Evolutionary conservation across 2,113 vertebrate species (phyloP).

Genomic region (Sclerurus mexicanus): DNA sequence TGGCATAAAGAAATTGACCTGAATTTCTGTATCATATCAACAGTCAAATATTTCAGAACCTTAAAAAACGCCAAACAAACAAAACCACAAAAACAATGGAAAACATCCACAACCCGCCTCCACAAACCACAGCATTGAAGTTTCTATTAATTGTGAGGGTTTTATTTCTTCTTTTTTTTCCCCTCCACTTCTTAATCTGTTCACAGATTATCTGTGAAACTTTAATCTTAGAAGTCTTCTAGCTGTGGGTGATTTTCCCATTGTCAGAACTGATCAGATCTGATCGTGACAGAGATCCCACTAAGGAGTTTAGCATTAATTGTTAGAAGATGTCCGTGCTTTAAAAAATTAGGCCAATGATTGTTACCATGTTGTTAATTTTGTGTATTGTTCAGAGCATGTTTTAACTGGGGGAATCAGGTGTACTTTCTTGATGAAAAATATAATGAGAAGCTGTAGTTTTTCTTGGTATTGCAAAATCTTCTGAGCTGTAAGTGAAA

Average conservation of each 20-base stretch:
- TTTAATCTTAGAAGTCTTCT: constrained; percentile 3
- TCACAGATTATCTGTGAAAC: constrained; percentile 27
- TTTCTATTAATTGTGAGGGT: neutral
- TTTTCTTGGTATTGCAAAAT: constrained; percentile 19
- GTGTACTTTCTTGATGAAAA: constrained; percentile 12
- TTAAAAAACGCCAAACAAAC: neutral
- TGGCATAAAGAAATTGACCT: neutral
- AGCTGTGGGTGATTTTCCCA: neutral
- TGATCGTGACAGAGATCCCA: constrained; percentile 24
- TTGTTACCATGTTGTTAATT: constrained; percentile 30
- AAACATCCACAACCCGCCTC: no score
- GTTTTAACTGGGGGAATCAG: neutral
- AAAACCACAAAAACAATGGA: no score
- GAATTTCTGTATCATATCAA: constrained; percentile 21
- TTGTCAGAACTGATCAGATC: constrained; percentile 23
- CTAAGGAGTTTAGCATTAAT: neutral
- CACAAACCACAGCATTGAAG: neutral
- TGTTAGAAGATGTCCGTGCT: constrained; percentile 16
- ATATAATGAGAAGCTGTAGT: neutral
- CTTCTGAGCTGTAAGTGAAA: constrained; percentile 37
- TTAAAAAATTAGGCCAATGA: constrained; percentile 37
- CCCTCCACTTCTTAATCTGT: neutral
- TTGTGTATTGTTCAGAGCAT: constrained; percentile 20
- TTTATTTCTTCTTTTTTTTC: neutral
- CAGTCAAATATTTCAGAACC: neutral